Base-by-base conservation (phyloP, 2,113 vertebrate species). In the Tor tambroides region DNA sequence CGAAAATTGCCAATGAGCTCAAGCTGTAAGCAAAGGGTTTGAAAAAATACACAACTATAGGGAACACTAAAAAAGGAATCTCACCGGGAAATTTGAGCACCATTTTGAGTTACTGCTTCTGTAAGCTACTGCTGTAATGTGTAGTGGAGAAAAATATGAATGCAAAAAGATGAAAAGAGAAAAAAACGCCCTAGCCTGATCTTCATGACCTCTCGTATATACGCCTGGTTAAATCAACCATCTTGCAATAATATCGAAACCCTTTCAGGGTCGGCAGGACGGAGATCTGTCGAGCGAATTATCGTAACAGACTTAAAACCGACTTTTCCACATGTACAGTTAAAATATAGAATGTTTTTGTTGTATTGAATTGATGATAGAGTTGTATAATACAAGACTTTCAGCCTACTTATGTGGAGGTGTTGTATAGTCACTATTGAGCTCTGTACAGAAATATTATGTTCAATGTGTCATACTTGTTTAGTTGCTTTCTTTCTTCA, bases 1-100 rank as follows among this genome's bases (percentile, higher is more conserved):
- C 96, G 88, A 97, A 97, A 93, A 96, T 97, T 89, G 96, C 96
- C 32, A 97, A 97, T 0, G 96, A 97, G 95, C 96, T 97, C 86
- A 97, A 97, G 93, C 95, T 97, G 92, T 97, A 94, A 95, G 90
- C n/a, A 21, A 59, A 21, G 32, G 11, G 23, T 15, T 12, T 4
- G 23, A 3, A 8, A 49, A 76, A 63, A 51, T 10, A 30, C 21
- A 32, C 28, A 26, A 43, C 84, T 85, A 88, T 49, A 63, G 35
- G 41, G 49, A 78, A 61, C 32, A 51, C 43, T 43, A 63, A 74
- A 38, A 56, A 78, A 30, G 63, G 71, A 74, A 49, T 38, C 65
- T 54, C 23, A 1, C 92, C 76, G 88, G 94, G 92, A 85, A 83
- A 86, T 81, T 83, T 26, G 71, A 78, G 69, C 72, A 85, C 94